These are phyloP conservation scores for Ivindomyrus marchei DNA, from an alignment of 2,113 vertebrate genomes.

Conservation along the genomic window DNA sequence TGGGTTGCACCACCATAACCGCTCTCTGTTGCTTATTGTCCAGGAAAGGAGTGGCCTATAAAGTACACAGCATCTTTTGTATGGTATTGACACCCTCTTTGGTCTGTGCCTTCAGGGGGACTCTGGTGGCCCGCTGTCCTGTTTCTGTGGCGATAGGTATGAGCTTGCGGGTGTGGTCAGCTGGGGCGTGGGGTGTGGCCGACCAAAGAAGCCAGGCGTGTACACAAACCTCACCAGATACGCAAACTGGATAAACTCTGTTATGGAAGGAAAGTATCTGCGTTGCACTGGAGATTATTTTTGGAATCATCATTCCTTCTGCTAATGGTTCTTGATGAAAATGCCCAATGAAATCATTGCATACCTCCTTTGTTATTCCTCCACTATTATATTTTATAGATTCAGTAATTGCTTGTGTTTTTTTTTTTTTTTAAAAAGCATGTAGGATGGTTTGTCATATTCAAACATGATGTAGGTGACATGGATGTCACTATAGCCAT, in stretches of 20 bases:
- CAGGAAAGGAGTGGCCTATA: background rate
- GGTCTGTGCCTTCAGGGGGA: constrained; percentile 63
- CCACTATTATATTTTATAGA: background rate
- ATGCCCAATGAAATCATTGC: background rate
- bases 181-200: constrained; percentile 75
- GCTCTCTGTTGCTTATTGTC: constrained; percentile 2
- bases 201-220: constrained; percentile 62
- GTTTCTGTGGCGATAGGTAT: constrained; percentile 45
- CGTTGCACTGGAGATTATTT: background rate
- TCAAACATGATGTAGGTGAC: background rate
- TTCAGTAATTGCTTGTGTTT: background rate
- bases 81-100: background rate
- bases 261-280: constrained; percentile 35
- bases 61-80: background rate
- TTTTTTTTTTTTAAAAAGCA: background rate
- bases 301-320: background rate
- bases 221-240: constrained; percentile 62
- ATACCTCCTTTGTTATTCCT: background rate
- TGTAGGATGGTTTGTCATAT: background rate
- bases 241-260: constrained; percentile 55
- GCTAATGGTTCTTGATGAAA: background rate
- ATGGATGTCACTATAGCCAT: background rate
- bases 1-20: background rate
- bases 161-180: constrained; percentile 66
- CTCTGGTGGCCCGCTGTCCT: constrained; percentile 71